Evolutionary conservation across 2,797 vertebrate species (phyloP).

Genomic region (Siniperca obscura): DNA sequence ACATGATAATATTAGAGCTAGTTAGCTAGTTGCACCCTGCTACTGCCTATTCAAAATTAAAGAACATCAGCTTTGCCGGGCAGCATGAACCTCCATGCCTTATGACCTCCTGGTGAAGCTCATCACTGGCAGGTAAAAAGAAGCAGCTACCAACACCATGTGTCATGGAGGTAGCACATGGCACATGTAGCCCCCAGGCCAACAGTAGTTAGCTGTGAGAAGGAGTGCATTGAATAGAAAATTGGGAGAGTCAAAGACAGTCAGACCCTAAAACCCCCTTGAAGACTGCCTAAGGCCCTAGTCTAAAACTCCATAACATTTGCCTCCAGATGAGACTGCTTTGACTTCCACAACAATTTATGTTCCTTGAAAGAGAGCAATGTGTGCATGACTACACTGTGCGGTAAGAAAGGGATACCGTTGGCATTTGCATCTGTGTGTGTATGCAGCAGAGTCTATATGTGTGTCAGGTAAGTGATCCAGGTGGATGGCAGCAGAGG

Average conservation of each 20-base stretch:
- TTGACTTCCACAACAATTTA: not conserved
- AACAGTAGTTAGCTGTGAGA: not conserved
- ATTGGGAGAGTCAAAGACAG: not conserved
- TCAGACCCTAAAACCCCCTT: not conserved
- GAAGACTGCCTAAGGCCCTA: not conserved
- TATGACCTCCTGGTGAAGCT: slow-evolving; percentile 9
- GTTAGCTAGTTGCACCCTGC: not conserved
- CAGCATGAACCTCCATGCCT: not conserved
- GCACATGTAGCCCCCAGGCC: not conserved
- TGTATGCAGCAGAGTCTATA: slow-evolving; percentile 16
- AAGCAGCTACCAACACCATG: slow-evolving; percentile 2
- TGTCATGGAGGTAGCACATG: slow-evolving; percentile 8
- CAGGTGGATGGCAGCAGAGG: slow-evolving; percentile 72
- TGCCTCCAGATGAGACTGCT: not conserved
- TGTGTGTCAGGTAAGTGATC: slow-evolving; percentile 77
- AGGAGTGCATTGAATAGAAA: not conserved
- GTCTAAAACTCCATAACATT: not conserved
- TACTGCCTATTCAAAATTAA: not conserved
- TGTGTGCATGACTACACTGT: slow-evolving; percentile 9
- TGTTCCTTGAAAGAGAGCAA: not conserved
- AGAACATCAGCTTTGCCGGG: not conserved
- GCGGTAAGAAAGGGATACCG: slow-evolving; percentile 24
- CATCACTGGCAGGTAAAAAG: slow-evolving; percentile 7
- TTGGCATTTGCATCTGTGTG: slow-evolving; percentile 52
- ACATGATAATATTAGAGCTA: not conserved